Conservation (phyloP, 2,797 vertebrate genomes). For the Florisuga fusca region DNA sequence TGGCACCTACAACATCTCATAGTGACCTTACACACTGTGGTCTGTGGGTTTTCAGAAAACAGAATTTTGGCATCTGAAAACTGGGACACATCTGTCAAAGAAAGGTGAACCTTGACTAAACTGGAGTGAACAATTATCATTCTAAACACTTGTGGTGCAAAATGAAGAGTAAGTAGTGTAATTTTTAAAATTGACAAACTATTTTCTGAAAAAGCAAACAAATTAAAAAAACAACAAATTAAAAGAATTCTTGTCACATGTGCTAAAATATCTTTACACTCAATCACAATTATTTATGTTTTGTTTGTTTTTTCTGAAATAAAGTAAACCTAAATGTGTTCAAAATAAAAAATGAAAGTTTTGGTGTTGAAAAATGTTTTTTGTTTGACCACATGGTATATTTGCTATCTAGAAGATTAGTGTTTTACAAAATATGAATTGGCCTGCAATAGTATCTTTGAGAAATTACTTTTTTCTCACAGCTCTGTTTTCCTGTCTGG, state of each 20-base stretch:
- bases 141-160: background rate
- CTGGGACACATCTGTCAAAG: background rate
- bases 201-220: background rate
- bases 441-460: background rate
- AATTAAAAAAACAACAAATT: background rate
- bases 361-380: background rate
- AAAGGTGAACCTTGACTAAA: background rate
- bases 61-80: background rate
- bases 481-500: background rate
- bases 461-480: background rate
- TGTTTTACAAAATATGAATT: rapidly evolving
- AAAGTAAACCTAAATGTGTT: background rate
- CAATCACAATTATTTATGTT: rapidly evolving
- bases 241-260: background rate
- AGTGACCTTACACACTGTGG: background rate
- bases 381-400: background rate
- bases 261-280: background rate
- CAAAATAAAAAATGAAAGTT: background rate
- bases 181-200: background rate
- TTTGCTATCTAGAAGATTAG: background rate
- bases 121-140: background rate
- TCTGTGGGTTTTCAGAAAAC: background rate
- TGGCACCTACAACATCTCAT: background rate
- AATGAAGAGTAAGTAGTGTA: background rate
- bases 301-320: background rate